phyloP scores from a whole-genome alignment of 2,888 invertebrate genomes.

The Hyles lineata region DNA sequence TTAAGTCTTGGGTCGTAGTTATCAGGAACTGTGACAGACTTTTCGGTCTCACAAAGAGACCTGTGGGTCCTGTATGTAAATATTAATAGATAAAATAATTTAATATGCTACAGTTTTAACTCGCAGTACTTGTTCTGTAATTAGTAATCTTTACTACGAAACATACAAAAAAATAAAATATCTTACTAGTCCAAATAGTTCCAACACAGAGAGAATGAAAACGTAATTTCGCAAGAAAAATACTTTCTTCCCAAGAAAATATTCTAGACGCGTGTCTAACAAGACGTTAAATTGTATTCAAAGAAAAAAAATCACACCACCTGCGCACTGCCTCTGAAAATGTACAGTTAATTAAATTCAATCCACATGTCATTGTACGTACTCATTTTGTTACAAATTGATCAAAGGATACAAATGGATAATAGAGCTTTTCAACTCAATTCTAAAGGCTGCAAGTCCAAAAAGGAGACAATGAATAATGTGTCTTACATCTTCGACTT shows the following conservation, averaged over 20 bases:
- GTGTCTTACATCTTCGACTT: background rate
- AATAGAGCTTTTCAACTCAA: background rate
- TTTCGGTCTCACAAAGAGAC: no score
- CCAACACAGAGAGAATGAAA: no score
- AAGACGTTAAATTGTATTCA: background rate
- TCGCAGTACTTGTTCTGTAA: no score
- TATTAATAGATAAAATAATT: no score
- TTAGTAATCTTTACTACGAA: no score
- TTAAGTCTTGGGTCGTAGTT: no score
- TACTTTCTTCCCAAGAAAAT: background rate
- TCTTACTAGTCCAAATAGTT: no score
- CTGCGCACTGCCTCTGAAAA: background rate
- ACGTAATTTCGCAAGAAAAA: no score
- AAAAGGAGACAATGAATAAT: background rate
- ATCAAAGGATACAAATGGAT: conserved; percentile 29
- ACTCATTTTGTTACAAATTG: conserved; percentile 29
- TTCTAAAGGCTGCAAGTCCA: background rate
- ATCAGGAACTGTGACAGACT: no score
- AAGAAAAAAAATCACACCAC: background rate
- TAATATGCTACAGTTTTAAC: no score
- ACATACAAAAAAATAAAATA: no score
- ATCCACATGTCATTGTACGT: conserved; percentile 17
- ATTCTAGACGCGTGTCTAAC: background rate
- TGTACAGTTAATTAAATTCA: background rate
- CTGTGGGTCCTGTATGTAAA: no score